Evolutionary conservation across 2,113 vertebrate genomes (phyloP), one percentile per base, ranked within the genome.

Genomic region (Lepisosteus osseus): DNA sequence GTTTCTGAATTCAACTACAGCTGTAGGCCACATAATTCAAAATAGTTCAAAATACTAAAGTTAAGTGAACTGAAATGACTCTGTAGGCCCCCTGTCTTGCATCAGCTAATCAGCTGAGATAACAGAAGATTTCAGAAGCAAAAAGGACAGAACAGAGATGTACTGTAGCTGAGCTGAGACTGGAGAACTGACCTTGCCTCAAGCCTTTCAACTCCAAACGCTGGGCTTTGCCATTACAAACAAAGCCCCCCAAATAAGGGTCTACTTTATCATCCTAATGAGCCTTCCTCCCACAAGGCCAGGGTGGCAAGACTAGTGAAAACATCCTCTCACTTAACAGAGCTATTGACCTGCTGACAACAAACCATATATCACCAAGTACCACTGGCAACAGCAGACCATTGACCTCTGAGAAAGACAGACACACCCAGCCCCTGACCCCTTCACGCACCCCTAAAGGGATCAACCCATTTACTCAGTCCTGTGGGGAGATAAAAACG

Each of bases 401-500:
- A 17, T 12, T 0, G 0, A 4, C 40, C 68, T 3, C n/a, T 73
- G 73, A 72, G 74, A 61, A 15, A 67, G 73, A 4, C 54, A 76
- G 74, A 71, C 74, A 7, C 69, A 71, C 80, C 11, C 12, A 3
- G 47, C 59, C 56, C 59, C 68, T 62, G 71, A 3, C 54, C 72
- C 3, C 42, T 61, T 74, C 55, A 70, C 11, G 47, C 40, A n/a
- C 4, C 45, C 15, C 15, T 29, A 3, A 7, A 9, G 2, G 29
- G 15, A 51, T 54, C 66, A 15, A n/a, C n/a, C 54, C 45, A 29
- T 59, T 67, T 79, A 47, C 65, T 40, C 55, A 6, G n/a, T 88
- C 87, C 86, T 87, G 80, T 8, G 0, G 79, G 77, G 84, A 86
- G 78, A 62, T 82, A 84, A 77, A 79, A 77, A 77, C 84, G 68